phyloP scores from a whole-genome alignment of 2,113 vertebrate species.

The Ammospiza caudacuta region DNA sequence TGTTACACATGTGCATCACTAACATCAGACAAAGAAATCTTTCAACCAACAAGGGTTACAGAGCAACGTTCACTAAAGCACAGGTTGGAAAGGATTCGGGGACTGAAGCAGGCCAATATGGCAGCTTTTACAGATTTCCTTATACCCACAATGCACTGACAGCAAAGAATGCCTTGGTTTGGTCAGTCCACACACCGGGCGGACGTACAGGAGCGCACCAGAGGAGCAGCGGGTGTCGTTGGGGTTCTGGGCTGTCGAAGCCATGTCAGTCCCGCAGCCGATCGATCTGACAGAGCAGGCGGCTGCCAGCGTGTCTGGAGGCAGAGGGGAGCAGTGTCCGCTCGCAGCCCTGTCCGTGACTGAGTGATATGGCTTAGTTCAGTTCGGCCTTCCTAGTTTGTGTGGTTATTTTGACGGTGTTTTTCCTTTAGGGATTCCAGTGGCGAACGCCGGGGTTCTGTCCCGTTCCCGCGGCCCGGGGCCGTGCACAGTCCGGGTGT shows the following conservation, averaged over 20 bases:
- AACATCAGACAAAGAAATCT: conserved; percentile 92
- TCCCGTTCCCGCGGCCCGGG: conserved; percentile 58
- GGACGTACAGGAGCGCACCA: conserved; percentile 56
- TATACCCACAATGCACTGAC: conserved; percentile 91
- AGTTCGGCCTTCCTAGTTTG: conserved; percentile 72
- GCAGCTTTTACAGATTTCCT: conserved; percentile 85
- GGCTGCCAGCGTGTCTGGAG: conserved; percentile 74
- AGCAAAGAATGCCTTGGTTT: conserved; percentile 86
- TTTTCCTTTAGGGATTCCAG: background rate
- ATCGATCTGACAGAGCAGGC: conserved; percentile 43
- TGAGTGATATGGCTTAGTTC: conserved; percentile 91
- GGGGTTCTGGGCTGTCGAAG: background rate
- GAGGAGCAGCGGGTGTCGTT: conserved; percentile 52
- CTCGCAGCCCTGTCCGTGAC: conserved; percentile 68
- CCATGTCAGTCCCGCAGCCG: conserved; percentile 56
- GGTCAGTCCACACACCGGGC: conserved; percentile 75
- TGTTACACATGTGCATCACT: conserved; percentile 92
- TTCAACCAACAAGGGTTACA: conserved; percentile 92
- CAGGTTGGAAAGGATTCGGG: conserved; percentile 79
- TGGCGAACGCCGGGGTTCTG: background rate
- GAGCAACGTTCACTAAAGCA: conserved; percentile 95
- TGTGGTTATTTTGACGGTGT: background rate
- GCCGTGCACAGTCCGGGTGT: conserved; percentile 47
- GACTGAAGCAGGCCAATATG: conserved; percentile 80
- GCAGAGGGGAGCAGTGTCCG: conserved; percentile 71